Evolutionary conservation across 2,797 vertebrate genomes (phyloP), one percentile per base, ranked within the genome.

Genomic region (Jordanella pulchra): DNA sequence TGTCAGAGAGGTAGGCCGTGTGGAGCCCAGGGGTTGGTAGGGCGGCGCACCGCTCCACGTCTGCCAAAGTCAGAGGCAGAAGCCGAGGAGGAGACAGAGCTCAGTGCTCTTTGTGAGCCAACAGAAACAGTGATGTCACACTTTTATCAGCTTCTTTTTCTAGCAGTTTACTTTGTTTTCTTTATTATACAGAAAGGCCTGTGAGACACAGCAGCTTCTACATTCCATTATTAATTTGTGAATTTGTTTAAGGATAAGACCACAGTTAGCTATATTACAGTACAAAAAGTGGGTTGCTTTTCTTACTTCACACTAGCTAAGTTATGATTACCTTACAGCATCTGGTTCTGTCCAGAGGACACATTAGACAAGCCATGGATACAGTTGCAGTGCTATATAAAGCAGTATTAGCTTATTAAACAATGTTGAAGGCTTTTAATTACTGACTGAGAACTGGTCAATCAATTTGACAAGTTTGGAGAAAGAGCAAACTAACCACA

Each of bases 1-100:
- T 74, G 78, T 78, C 78, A 83, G 73, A 70, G 78, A 71, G 69
- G 65, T 48, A 13, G 78, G 71, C 55, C 73, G 42, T 72, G 77
- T 65, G 53, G 78, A 85, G 72, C 67, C 18, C n/a, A 17, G 48
- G 10, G n/a, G 35, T 3, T 17, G 13, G 23, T 5, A 23, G 32
- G 60, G 23, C n/a, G 42, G 30, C 0, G 61, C 32, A 44, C 11
- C 56, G 47, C 67, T 30, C 50, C 48, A 60, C 56, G 76, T 77
- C 58, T 53, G 71, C 53, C 4, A 27, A 6, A 60, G 61, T 45
- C 39, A 4, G 47, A 51, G 45, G 27, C 55, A 77, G 61, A 53
- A 5, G 75, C 42, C 21, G 53, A 2, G n/a, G 61, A 80, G 63
- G 75, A 78, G 81, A 76, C 67, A 25, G 47, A 50, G 69, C 76